Conservation (phyloP, 2,113 vertebrate species). For the Anolis carolinensis region DNA sequence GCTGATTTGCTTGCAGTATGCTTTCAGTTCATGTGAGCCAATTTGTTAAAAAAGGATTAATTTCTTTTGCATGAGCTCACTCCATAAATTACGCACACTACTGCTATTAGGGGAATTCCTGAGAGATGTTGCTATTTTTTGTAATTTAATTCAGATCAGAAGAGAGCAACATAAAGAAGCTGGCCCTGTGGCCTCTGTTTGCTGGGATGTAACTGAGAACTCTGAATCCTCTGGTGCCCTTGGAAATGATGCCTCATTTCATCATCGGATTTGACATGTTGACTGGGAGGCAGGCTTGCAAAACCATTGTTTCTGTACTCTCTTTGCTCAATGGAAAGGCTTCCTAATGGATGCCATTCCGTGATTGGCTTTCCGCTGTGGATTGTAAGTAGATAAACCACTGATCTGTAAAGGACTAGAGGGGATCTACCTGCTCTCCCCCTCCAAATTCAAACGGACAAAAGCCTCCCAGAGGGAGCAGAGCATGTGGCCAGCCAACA, state of each 20-base stretch:
- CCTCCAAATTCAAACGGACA: background rate
- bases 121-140: background rate
- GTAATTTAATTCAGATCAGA: background rate
- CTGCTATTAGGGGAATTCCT: background rate
- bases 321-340: conserved; percentile 11
- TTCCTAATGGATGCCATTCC: conserved; percentile 11
- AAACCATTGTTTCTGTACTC: conserved; percentile 23
- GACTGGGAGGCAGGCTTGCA: background rate
- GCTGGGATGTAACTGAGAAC: conserved; percentile 8
- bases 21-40: background rate
- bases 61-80: background rate
- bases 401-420: background rate
- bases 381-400: conserved; percentile 11
- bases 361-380: conserved; percentile 2
- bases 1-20: background rate
- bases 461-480: background rate
- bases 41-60: background rate
- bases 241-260: conserved; percentile 26
- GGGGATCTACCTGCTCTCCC: background rate
- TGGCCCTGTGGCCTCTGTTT: rapidly evolving
- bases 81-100: background rate
- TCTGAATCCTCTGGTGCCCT: background rate
- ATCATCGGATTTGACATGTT: conserved; percentile 19
- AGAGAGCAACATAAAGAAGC: background rate
- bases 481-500: background rate